Conservation (phyloP, 1,140 invertebrate species). For the Oppia nitens region DNA sequence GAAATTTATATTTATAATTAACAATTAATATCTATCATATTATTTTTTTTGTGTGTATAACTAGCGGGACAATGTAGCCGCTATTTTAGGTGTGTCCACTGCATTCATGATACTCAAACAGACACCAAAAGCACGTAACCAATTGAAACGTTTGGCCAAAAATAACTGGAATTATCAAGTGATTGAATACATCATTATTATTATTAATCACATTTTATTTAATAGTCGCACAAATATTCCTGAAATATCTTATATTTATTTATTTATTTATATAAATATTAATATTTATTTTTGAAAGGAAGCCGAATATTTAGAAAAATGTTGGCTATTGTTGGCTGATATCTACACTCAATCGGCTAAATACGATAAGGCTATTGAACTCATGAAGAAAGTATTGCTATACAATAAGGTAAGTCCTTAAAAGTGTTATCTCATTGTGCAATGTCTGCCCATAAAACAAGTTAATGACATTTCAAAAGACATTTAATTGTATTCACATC, state of each 20-base stretch:
- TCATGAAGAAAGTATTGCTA: slow-evolving; percentile 58
- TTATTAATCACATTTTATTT: not conserved
- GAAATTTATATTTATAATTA: not conserved
- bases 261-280: no score
- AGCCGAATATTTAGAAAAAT: slow-evolving; percentile 82
- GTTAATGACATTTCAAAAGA: no score
- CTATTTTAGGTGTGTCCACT: slow-evolving; percentile 68
- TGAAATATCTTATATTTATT: not conserved
- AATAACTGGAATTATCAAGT: slow-evolving; percentile 68
- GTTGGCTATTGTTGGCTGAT: slow-evolving; percentile 81
- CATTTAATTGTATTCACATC: no score
- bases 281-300: slow-evolving; percentile 34
- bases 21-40: slow-evolving; percentile 1
- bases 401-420: slow-evolving; percentile 52
- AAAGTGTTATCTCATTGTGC: no score
- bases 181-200: not conserved
- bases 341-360: slow-evolving; percentile 73
- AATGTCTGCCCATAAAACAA: no score
- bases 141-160: slow-evolving; percentile 73
- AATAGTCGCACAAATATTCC: no score
- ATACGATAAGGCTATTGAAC: slow-evolving; percentile 63
- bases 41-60: slow-evolving; percentile 25
- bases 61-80: slow-evolving; percentile 54
- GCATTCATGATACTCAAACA: slow-evolving; percentile 70
- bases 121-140: slow-evolving; percentile 69